Conservation (phyloP, 2,113 vertebrate genomes). For the Tyrannus savana region DNA sequence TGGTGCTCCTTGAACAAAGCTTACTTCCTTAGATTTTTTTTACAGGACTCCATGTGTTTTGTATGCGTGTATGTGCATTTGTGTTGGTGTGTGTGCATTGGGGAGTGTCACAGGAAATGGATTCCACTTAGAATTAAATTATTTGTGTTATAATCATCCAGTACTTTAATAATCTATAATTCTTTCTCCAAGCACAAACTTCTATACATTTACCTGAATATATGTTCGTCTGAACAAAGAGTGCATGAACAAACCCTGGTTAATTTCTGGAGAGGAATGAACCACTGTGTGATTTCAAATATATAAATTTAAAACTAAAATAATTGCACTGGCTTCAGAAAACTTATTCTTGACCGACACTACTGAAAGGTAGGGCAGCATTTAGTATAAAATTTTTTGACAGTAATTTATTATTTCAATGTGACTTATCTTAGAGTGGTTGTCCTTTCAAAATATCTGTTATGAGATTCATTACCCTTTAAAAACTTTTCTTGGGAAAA, state of each 20-base stretch:
- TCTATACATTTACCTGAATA: neutral
- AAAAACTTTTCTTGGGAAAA: neutral
- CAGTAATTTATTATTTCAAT: neutral
- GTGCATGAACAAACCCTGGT: neutral
- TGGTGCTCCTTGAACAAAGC: neutral
- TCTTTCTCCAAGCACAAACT: neutral
- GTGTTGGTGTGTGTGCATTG: neutral
- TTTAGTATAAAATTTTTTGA: neutral
- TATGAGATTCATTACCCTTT: neutral
- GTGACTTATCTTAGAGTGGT: neutral
- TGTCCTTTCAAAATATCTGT: neutral
- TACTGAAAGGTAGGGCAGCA: neutral
- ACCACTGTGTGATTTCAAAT: neutral
- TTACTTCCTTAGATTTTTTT: neutral
- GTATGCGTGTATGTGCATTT: fast-evolving
- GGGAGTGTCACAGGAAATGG: neutral
- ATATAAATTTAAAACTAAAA: neutral
- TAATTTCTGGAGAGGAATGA: neutral
- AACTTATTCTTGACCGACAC: neutral
- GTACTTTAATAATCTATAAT: neutral
- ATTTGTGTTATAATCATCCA: neutral
- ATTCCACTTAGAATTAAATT: neutral
- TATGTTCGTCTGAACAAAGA: neutral
- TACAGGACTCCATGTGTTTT: neutral
- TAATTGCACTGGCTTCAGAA: neutral